Evolutionary conservation across 2,797 vertebrate genomes (phyloP), one percentile per base, ranked within the genome.

Genomic region (Tamandua tetradactyla): DNA sequence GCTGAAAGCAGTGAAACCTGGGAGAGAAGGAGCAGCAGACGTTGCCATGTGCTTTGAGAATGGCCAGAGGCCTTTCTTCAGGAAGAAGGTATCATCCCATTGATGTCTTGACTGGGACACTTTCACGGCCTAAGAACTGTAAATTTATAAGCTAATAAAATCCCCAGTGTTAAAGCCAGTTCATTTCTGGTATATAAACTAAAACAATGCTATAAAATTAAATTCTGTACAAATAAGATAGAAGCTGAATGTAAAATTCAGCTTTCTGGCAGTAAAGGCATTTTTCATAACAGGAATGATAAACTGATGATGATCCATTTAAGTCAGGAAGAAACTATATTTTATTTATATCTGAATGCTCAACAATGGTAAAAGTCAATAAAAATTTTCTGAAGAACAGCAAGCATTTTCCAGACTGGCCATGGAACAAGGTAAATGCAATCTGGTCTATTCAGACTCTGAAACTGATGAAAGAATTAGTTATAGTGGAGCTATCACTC

Each of bases 231-330:
- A 78, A 47, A 49, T 49, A 35, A 94, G n/a, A 94, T 0, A 85
- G 44, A 95, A 69, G 35, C 66, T 14, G 83, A 89, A 92, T 27
- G 11, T 30, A 80, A 66, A 66, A 71, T 89, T 93, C 83, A 62
- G 74, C 78, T 82, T 86, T 92, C 61, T 95, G 64, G 86, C 6
- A 79, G 40, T 18, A 47, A 37, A 82, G 35, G 15, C 92, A 22
- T 59, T 93, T 76, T 75, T 85, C 75, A 84, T 55, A 37, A 42
- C 68, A 35, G n/a, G 17, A 89, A 91, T 55, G 96, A 79, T 49
- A 88, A 92, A 82, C 32, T 84, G 30, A 32, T 82, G 40, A 64
- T 91, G 42, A 87, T 30, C 57, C 42, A 91, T 27, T 91, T 40
- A 87, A 82, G 59, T n/a, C n/a, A n/a, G 25, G 9, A 59, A 72